Evolutionary conservation across 1,140 invertebrate genomes (phyloP).

Genomic region (Drosophila lacteicornis): DNA sequence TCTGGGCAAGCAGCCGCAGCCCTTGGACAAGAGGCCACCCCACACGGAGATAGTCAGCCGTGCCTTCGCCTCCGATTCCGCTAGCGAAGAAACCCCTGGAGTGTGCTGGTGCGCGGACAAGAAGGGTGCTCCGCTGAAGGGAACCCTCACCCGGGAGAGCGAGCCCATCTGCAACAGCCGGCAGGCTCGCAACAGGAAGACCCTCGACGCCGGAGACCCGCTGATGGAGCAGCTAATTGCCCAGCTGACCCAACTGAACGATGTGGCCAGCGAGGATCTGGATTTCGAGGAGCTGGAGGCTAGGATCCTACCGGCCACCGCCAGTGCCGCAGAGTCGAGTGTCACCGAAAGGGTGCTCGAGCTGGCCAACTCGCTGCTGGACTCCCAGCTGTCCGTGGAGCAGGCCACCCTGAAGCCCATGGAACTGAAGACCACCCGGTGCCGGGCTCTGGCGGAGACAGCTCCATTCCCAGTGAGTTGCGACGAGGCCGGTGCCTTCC

Average conservation of each 20-base stretch:
- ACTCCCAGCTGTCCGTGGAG: constrained; percentile 68
- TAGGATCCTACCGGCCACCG: constrained; percentile 16
- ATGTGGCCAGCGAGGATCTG: constrained; percentile 85
- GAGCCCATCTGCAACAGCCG: constrained; percentile 91
- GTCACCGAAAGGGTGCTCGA: constrained; percentile 78
- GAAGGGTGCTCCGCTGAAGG: constrained; percentile 92
- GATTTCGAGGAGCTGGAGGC: constrained; percentile 70
- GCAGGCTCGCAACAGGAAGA: constrained; percentile 88
- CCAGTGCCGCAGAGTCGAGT: constrained; percentile 29
- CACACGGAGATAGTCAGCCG: constrained; percentile 64
- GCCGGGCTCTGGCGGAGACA: constrained; percentile 87
- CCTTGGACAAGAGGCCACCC: not conserved
- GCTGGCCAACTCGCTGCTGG: constrained; percentile 81
- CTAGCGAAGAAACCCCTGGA: constrained; percentile 76
- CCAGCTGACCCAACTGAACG: constrained; percentile 87
- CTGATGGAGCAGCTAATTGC: constrained; percentile 88
- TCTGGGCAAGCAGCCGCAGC: constrained; percentile 86
- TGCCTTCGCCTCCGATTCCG: constrained; percentile 41
- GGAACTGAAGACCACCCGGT: constrained; percentile 86
- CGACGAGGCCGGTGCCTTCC: constrained; percentile 89
- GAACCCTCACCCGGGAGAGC: constrained; percentile 89
- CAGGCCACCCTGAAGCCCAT: constrained; percentile 58
- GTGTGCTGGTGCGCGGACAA: constrained; percentile 95
- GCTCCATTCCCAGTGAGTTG: constrained; percentile 87
- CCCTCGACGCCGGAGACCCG: constrained; percentile 76